These are phyloP conservation scores for Pyrrhura leucotis DNA, from an alignment of 2,797 vertebrate species.

Conservation along the genomic window DNA sequence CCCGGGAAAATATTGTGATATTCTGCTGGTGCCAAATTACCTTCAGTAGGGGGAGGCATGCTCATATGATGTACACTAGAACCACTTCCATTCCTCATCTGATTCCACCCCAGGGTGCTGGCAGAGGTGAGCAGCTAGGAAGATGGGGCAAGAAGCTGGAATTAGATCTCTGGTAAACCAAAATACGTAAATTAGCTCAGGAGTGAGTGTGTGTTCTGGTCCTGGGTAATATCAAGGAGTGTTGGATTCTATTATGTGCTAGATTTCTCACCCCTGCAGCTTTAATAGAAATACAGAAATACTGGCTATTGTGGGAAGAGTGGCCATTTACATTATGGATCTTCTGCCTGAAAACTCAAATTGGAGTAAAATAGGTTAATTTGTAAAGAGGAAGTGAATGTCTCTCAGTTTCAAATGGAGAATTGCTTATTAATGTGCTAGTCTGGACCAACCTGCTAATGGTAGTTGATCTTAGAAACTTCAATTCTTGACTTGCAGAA, in stretches of 20 bases:
- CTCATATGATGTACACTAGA: rapidly evolving
- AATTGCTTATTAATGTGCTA: neutral
- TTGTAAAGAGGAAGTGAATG: neutral
- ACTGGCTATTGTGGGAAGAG: neutral
- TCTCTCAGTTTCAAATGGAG: neutral
- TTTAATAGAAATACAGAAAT: neutral
- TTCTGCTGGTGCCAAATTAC: neutral
- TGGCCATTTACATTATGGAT: neutral
- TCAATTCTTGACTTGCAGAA: neutral
- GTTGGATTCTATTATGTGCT: neutral
- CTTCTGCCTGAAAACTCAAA: neutral
- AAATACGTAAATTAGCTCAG: neutral
- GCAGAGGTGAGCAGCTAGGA: neutral
- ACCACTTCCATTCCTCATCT: neutral
- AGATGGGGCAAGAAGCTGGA: neutral
- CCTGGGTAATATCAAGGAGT: neutral
- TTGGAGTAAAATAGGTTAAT: neutral
- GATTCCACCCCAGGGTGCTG: neutral
- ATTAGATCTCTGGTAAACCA: neutral
- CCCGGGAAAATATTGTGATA: neutral
- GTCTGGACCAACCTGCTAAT: neutral
- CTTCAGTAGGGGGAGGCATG: neutral
- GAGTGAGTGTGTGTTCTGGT: neutral
- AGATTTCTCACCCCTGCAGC: neutral
- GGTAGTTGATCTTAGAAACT: neutral